Base-by-base conservation (phyloP, 2,888 invertebrate species). In the Gerris lacustris region DNA sequence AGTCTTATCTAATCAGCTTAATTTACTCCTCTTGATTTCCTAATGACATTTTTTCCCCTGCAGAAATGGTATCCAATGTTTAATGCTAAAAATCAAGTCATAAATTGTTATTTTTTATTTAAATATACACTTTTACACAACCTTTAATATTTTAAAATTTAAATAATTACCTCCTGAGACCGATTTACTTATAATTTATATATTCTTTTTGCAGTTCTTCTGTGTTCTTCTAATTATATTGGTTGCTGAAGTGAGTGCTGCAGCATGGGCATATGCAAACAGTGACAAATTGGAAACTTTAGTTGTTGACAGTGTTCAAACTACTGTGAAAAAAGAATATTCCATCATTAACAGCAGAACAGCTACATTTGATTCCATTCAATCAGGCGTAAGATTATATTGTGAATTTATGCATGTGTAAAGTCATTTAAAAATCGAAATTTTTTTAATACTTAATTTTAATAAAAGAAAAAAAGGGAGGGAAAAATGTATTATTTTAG, bases 221-320 rank as follows among this genome's bases (percentile, higher is more conserved):
- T 85, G 89, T 77, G 84, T 89, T 74, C 83, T 92, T 73, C 82
- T 92, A 76, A 83, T 92, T 72, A 88, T 91, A 72, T 86, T 93
- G 79, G 89, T 89, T 71, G 87, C 88, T 17, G 88, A 93, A 81
- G 84, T 92, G 67, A 89, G 89, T 5, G 88, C 88, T 70, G 91
- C 88, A 67, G 86, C 88, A 76, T 91, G 90, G 88, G 87, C 88
- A 66, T 89, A 88, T 78, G 85, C 86, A 74, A 88, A 91, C 78
- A 85, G 86, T 76, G 86, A 88, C 71, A 83, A 85, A 77, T 81
- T 90, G 71, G 85, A 87, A 78, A 83, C 85, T 69, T 84, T 88
- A 76, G 84, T 90, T 62, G 83, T 85, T 72, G 83, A 83, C 55
- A 85, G 85, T 44, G 85, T 89, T 55, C 84, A 86, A 76, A 81